Base-by-base conservation (phyloP, 2,888 invertebrate genomes). In the Chaitophorus viminalis region DNA sequence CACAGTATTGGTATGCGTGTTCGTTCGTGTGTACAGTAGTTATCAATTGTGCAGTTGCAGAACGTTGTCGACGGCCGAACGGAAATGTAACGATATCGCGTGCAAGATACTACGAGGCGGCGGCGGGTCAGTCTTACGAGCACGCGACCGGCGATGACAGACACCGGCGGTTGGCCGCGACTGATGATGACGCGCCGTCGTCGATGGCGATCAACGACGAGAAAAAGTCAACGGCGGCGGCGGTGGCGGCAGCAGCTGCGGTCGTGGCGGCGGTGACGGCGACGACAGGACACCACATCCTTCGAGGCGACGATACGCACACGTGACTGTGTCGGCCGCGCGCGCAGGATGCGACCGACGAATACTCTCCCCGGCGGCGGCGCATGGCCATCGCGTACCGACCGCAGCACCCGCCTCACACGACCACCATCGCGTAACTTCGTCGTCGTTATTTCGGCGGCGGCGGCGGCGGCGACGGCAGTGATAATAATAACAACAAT, bases 271-370 rank as follows among this genome's bases (percentile, higher is more conserved):
- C 29, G 52, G 17, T 33, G 77, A 25, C 54, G 31, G 14, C 54
- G 18, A 78, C 54, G 52, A 25, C 77, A 85, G 85, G 78, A 72
- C 79, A 79, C 79, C 79, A 11, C 79, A 87, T 87, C 86, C 72
- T 87, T 79, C 60, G 79, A 31, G 17, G 39, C 14, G 29, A 46
- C 86, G 72, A 54, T 87, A 46, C 46, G 33, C 86, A 31, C 86
- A 87, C 86, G 86, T 87, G 86, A 87, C 86, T 87, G 86, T 86
- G 25, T 18, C 46, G 72, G 36, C 14, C 46, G 46, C 46, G 39
- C 60, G 76, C 76, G 76, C 84, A 76, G 84, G 84, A 84, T n/a
- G 84, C 65, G 65, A 21, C 70, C 70, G 77, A 8, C 72, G 31
- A 25, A 74, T 11, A 31, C 0, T 21, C 29, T 3, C 29, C 17